Evolutionary conservation across 2,113 vertebrate species (phyloP).

Genomic region (Amblyopsis rosae): DNA sequence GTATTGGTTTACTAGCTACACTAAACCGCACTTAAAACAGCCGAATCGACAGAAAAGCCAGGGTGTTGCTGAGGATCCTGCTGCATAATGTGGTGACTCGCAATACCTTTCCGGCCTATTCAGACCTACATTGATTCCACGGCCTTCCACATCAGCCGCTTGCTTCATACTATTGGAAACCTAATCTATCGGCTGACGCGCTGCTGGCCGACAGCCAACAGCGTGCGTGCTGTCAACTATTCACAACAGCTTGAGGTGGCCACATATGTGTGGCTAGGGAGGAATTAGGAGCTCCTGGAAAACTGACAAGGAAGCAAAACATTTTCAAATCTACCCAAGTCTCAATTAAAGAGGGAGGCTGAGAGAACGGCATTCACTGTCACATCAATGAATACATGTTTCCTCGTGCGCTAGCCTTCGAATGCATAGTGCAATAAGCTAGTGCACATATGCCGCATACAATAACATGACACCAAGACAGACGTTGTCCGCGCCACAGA

Average conservation of each 20-base stretch:
- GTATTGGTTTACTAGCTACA: conserved; percentile 32
- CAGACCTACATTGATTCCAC: conserved; percentile 62
- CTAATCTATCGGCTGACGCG: conserved; percentile 48
- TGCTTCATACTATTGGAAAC: conserved; percentile 57
- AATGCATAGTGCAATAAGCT: neutral
- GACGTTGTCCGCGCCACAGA: conserved; percentile 49
- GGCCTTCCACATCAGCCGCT: conserved; percentile 51
- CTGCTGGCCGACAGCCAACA: conserved; percentile 40
- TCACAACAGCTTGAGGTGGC: conserved; percentile 33
- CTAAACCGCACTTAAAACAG: conserved; percentile 42
- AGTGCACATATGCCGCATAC: neutral
- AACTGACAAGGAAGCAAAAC: conserved; percentile 11
- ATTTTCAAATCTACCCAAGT: conserved; percentile 9
- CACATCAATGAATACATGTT: too few relatives aligned
- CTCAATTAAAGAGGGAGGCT: neutral
- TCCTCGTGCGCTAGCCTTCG: neutral
- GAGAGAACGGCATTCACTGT: neutral
- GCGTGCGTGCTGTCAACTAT: conserved; percentile 49
- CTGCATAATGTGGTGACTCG: conserved; percentile 48
- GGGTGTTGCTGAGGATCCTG: conserved; percentile 18
- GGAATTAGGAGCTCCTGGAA: conserved; percentile 8
- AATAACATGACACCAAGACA: conserved; percentile 38
- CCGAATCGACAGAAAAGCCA: conserved; percentile 36
- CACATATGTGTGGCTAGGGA: conserved; percentile 31
- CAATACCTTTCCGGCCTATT: conserved; percentile 44